These are phyloP conservation scores for Polydrusus tereticollis DNA, from an alignment of 2,888 invertebrate genomes.

Conservation along the genomic window DNA sequence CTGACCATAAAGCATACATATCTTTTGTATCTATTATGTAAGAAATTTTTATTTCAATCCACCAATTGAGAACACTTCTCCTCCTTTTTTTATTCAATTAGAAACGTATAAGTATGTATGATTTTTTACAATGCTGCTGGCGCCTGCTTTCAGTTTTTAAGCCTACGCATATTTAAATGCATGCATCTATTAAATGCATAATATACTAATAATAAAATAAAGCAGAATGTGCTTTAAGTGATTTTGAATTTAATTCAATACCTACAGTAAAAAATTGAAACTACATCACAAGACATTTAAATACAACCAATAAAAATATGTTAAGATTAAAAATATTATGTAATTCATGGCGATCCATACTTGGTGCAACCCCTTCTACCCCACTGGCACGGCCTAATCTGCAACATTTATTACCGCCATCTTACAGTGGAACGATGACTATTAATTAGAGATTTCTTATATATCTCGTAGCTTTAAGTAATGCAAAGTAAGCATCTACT, in stretches of 20 bases:
- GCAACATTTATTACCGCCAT: no score
- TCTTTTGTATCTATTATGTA: background rate
- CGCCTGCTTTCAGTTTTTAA: background rate
- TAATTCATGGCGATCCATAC: no score
- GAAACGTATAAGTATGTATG: background rate
- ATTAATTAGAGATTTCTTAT: no score
- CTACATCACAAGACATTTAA: no score
- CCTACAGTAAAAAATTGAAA: no score
- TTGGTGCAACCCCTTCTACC: no score
- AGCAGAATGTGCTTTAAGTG: background rate
- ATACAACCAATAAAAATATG: no score
- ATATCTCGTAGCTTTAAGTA: background rate
- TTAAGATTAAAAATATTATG: no score
- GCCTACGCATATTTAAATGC: background rate
- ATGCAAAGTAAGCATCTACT: slow-evolving; percentile 6
- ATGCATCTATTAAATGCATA: background rate
- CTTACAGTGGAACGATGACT: no score
- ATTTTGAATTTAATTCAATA: background rate
- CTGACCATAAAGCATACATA: no score
- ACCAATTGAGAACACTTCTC: background rate
- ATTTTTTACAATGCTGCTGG: background rate
- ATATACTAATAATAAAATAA: background rate
- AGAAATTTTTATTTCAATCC: background rate
- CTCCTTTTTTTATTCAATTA: background rate
- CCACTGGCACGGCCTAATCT: no score